These are phyloP conservation scores for Cassiopea andromeda DNA, from an alignment of 30 jellyfish, hydroid and myxozoan genomes.

Conservation along the genomic window DNA sequence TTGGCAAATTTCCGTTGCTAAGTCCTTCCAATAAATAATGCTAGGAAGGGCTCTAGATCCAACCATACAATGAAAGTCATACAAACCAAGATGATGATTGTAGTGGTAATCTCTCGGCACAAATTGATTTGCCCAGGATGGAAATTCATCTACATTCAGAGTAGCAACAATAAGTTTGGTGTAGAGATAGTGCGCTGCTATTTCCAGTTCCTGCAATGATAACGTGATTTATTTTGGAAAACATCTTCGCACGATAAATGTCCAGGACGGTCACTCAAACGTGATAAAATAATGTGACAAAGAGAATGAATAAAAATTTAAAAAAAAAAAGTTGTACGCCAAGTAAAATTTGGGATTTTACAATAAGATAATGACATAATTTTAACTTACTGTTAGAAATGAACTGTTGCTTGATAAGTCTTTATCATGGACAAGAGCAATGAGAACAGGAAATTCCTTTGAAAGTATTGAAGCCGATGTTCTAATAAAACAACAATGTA, in stretches of 20 bases:
- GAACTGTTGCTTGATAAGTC: slow-evolving; percentile 47
- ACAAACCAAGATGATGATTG: slow-evolving; percentile 1
- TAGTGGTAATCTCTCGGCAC: slow-evolving; percentile 85
- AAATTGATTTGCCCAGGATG: slow-evolving; percentile 88
- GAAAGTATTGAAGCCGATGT: slow-evolving; percentile 58
- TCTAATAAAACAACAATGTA: background rate
- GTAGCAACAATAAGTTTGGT: slow-evolving; percentile 71
- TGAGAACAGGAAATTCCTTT: slow-evolving; percentile 56
- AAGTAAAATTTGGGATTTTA: too few relatives aligned
- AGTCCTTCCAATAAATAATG: too few relatives aligned
- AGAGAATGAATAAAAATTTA: too few relatives aligned
- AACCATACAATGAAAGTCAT: too few relatives aligned
- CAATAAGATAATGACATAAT: too few relatives aligned
- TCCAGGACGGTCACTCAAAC: too few relatives aligned
- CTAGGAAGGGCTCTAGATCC: too few relatives aligned
- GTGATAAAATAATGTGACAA: too few relatives aligned
- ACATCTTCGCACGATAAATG: too few relatives aligned
- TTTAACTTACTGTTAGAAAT: slow-evolving; percentile 25
- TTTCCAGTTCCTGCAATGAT: slow-evolving; percentile 62
- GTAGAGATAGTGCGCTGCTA: slow-evolving; percentile 63
- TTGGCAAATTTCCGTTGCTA: too few relatives aligned
- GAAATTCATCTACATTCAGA: slow-evolving; percentile 77
- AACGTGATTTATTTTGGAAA: background rate
- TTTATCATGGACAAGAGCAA: slow-evolving; percentile 42
- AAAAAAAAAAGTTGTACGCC: too few relatives aligned